Base-by-base conservation (phyloP, 1,140 invertebrate genomes). In the Eubasilissa regina region DNA sequence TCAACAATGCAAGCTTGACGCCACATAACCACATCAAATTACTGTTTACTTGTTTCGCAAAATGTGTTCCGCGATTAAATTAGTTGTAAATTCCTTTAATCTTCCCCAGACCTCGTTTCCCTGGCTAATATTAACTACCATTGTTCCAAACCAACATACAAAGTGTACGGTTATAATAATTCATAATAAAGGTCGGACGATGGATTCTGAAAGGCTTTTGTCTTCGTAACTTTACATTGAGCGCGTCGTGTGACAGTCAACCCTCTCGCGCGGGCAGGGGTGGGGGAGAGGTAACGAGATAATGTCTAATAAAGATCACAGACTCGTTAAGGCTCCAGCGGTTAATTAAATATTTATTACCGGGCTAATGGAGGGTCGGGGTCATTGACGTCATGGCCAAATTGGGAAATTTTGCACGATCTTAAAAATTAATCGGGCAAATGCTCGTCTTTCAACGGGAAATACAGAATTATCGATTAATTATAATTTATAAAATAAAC, bases 271-370 rank as follows among this genome's bases (percentile, higher is more conserved):
- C 1, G 48, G 43, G 64, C 3, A 17, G 45, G 19, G 45, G 9
- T 45, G 66, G 25, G 17, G 44, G 64, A 15, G 60, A 25, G 4
- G 66, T 47, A 77, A 77, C 21, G 60, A 53, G 68, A 82, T 82
- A 75, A 80, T 75, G 75, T 82, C 78, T 80, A 82, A 82, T 82
- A 82, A 82, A 82, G 81, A 80, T 78, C 78, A 68, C 64, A 55
- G 75, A 75, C 62, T 78, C 81, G 77, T 82, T 82, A 80, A 76
- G 35, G 75, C 58, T 55, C 19, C 66, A 43, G 53, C 68, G 68
- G 64, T 58, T 77, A 78, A 80, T 82, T 72, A 82, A 82, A 82
- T 82, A 82, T 82, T 79, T 80, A 82, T 82, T 78, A 80, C 51
- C 47, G 4, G 12, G 48, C 77, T 78, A 78, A 78, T 74, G 77